phyloP scores from a whole-genome alignment of 2,797 vertebrate genomes.

The Craterocephalus amniculus region DNA sequence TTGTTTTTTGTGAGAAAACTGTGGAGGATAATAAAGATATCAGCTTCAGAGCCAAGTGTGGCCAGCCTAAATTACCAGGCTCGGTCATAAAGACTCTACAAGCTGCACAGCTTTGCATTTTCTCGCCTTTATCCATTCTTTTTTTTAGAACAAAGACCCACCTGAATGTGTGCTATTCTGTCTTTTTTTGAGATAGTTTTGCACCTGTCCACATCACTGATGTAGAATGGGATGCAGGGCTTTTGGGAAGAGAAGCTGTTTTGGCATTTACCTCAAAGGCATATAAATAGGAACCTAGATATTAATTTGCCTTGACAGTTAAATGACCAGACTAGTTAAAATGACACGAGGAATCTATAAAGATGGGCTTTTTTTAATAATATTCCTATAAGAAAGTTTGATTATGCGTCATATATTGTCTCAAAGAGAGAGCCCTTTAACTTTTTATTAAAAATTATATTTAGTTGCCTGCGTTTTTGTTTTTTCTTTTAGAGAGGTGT shows the following conservation, averaged over 20 bases:
- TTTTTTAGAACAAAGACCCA: not conserved
- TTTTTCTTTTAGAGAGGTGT: not conserved
- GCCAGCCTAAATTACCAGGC: slow-evolving; percentile 9
- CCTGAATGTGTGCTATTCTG: slow-evolving; percentile 6
- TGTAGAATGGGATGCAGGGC: slow-evolving; percentile 12
- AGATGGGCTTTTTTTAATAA: slow-evolving; percentile 15
- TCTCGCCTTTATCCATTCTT: accelerated
- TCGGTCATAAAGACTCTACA: slow-evolving; percentile 31
- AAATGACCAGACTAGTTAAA: slow-evolving; percentile 12
- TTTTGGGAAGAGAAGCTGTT: slow-evolving; percentile 2
- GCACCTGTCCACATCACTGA: slow-evolving; percentile 12
- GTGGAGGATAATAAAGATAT: slow-evolving; percentile 23
- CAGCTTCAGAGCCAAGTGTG: slow-evolving; percentile 16
- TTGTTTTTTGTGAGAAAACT: slow-evolving; percentile 5
- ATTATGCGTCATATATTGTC: not conserved
- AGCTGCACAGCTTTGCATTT: slow-evolving; percentile 9
- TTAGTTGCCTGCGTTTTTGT: not conserved
- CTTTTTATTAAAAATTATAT: slow-evolving; percentile 15
- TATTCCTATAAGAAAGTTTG: slow-evolving; percentile 10
- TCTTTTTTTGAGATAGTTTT: slow-evolving; percentile 12
- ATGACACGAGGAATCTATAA: slow-evolving; percentile 5
- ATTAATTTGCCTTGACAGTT: slow-evolving; percentile 15
- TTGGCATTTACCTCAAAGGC: slow-evolving; percentile 28
- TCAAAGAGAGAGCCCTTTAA: slow-evolving; percentile 18
- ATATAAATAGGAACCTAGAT: not conserved